Percentiles rank a stretch among this genome's conserved stretches.
These are phyloP conservation scores for Poeciliopsis prolifica DNA, from an alignment of 2,113 vertebrate genomes.

Conservation along the genomic window DNA sequence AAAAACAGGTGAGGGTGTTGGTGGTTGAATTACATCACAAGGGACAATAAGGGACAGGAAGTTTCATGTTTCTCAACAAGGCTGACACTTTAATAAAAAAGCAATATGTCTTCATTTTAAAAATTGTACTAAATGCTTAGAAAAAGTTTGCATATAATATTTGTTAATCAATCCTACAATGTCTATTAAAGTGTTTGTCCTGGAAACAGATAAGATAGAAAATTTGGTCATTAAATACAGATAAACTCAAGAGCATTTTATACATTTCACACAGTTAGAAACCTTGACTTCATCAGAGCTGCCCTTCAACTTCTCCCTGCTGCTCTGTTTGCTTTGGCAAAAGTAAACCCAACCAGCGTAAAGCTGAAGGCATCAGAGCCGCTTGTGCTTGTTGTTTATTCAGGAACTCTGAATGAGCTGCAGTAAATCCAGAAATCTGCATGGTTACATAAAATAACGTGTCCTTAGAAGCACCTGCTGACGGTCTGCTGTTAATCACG, in stretches of 20 bases:
- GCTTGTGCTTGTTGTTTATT: background rate
- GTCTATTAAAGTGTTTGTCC: constrained; percentile 5
- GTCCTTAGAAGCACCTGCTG: background rate
- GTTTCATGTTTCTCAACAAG: background rate
- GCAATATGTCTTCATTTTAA: too few relatives aligned
- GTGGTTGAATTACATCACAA: constrained; percentile 2
- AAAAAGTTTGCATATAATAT: background rate
- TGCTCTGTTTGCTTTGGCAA: constrained; percentile 65
- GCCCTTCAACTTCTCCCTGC: constrained; percentile 56
- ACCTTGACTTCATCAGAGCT: constrained; percentile 50
- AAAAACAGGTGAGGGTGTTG: background rate
- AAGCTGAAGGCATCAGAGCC: constrained; percentile 30
- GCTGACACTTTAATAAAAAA: background rate
- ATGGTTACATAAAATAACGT: background rate
- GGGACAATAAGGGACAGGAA: constrained; percentile 6
- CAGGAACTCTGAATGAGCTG: constrained; percentile 17
- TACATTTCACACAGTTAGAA: constrained; percentile 56
- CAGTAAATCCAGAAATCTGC: constrained; percentile 11
- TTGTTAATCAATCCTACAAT: constrained; percentile 11
- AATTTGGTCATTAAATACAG: constrained; percentile 31
- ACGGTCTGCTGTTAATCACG: background rate
- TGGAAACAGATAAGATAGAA: constrained; percentile 37
- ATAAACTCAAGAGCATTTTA: constrained; percentile 50
- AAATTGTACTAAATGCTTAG: too few relatives aligned
- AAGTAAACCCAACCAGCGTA: constrained; percentile 50